Percentiles rank a stretch among this genome's conserved stretches.
Conservation (phyloP, 2,113 vertebrate species). For the Sinocyclocheilus anshuiensis region DNA sequence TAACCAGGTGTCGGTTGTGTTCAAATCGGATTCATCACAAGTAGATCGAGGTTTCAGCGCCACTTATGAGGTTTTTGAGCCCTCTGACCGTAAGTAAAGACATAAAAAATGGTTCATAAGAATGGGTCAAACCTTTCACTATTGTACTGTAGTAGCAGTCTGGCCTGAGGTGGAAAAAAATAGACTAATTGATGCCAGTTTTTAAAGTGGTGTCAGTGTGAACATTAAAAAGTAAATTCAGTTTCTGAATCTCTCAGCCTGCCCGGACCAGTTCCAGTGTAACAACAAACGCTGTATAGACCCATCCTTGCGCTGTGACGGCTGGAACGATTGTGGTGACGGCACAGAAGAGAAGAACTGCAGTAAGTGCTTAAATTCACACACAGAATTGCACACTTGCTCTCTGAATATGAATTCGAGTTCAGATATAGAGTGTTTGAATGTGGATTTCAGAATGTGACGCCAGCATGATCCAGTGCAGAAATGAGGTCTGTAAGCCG, state of each 20-base stretch:
- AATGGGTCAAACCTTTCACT: not conserved
- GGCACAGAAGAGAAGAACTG: conserved; percentile 83
- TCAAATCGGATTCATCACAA: conserved; percentile 82
- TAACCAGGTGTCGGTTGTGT: conserved; percentile 77
- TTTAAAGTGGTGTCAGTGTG: not conserved
- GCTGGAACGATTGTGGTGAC: conserved; percentile 91
- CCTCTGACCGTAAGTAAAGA: conserved; percentile 81
- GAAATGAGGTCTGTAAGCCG: conserved; percentile 85
- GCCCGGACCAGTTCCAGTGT: conserved; percentile 84
- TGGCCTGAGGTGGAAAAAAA: not conserved
- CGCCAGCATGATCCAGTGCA: conserved; percentile 76
- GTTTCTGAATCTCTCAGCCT: conserved; percentile 75
- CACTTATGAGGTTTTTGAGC: conserved; percentile 77
- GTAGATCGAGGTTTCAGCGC: conserved; percentile 87
- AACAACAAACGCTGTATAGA: conserved; percentile 79
- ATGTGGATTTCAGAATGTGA: conserved; percentile 68
- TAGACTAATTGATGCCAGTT: not conserved
- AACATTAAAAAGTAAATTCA: not conserved
- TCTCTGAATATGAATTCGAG: not conserved
- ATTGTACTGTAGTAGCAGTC: not conserved
- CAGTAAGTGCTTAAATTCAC: conserved; percentile 74
- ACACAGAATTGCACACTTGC: not conserved
- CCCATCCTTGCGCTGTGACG: conserved; percentile 79
- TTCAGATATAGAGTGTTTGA: not conserved
- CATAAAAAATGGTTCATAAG: not conserved